phyloP scores from a whole-genome alignment of 2,113 vertebrate genomes.

The Herpailurus yagouaroundi region DNA sequence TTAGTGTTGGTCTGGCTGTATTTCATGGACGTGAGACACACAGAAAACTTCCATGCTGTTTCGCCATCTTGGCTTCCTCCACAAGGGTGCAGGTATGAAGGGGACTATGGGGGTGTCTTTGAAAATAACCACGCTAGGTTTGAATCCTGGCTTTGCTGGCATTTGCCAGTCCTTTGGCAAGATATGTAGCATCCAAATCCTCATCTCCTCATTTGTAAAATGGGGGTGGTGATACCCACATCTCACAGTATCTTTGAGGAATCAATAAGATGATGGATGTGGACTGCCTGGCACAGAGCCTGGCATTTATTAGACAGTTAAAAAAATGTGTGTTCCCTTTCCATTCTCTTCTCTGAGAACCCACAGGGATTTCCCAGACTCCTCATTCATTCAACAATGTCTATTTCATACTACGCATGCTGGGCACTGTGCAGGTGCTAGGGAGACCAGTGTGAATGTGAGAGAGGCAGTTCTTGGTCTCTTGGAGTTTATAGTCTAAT shows the following conservation, averaged over 20 bases:
- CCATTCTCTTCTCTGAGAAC: background rate
- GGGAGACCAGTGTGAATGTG: background rate
- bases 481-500: background rate
- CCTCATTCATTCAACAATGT: background rate
- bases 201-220: background rate
- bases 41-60: too few relatives aligned
- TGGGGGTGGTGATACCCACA: background rate
- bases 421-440: background rate
- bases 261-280: background rate
- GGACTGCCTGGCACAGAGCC: background rate
- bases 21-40: too few relatives aligned
- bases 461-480: background rate
- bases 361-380: background rate
- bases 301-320: background rate
- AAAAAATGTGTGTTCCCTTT: background rate
- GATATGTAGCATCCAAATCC: background rate
- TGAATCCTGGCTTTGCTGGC: background rate
- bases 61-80: too few relatives aligned
- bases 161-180: background rate
- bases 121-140: background rate
- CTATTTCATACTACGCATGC: fast-evolving
- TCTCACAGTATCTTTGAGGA: background rate
- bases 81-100: background rate
- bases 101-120: background rate
- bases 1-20: too few relatives aligned